Base-by-base conservation (phyloP, 1,140 invertebrate species). In the Nasonia vitripennis region DNA sequence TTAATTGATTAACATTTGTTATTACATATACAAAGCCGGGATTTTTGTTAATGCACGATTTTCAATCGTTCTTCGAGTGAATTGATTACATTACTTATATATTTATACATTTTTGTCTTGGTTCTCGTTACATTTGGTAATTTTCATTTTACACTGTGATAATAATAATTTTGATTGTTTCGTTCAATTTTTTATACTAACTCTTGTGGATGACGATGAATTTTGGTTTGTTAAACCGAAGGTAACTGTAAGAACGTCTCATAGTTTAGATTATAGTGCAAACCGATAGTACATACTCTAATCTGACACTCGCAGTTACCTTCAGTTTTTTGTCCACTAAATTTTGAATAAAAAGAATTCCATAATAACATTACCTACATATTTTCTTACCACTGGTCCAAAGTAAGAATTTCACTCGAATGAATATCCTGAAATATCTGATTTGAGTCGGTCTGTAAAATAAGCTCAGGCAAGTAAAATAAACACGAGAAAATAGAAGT, bases 11-110 rank as follows among this genome's bases (percentile, higher is more conserved):
- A n/a, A 67, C n/a, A 67, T 67, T 37, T 67, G 31, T 71, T 62
- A 62, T 17, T 17, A 34, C 23, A 37, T 20, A 67, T 70, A 48
- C 23, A 41, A 41, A 75, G 51, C n/a, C 17, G 74, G 23, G 51
- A 78, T 70, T 68, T 70, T 68, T 62, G 55, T 77, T 73, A 77
- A 77, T 83, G 73, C 81, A 83, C 51, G 51, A 83, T 83, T 77
- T 74, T 55, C 23, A 27, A 51, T 14, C 7, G 20, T 55, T 55
- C 9, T 45, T 55, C 41, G 45, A 78, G 41, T 55, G 34, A 78
- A 48, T 78, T 78, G n/a, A 34, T 45, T 45, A 17, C 0, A 4
- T 45, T 75, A 45, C 1, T 17, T 75, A 45, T 9, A 75, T 45
- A 75, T 75, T 20, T 75, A 34, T 31, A 75, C 37, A 41, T 74